Base-by-base conservation (phyloP, 1,140 invertebrate species). In the Drosophila melanica region DNA sequence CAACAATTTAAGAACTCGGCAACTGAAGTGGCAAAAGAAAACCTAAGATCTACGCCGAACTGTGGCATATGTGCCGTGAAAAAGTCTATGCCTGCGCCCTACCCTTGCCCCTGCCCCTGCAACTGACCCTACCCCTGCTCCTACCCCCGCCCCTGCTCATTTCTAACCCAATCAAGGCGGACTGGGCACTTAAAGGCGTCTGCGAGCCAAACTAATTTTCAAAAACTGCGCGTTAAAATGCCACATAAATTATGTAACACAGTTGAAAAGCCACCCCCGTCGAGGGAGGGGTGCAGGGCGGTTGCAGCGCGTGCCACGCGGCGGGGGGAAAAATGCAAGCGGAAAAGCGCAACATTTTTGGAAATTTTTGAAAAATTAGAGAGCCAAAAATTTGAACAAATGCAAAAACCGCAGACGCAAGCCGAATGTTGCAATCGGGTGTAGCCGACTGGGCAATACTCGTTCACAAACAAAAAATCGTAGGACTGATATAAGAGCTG, bases 171-270 rank as follows among this genome's bases (percentile, higher is more conserved):
- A 70, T 71, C 60, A 60, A 51, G 73, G 59, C 41, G 73, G 3
- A 3, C 48, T 58, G 53, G n/a, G 9, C 68, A 72, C 68, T 72
- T 72, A 59, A 57, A 57, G 45, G 55, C 55, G 37, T 74, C 64
- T 23, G 37, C 59, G 62, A 67, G 45, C 50, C 71, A 77, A 74
- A 79, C 69, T 44, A 79, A 79, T 87, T 87, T 81, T 77, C 41
- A 57, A 65, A 72, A 71, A 74, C 69, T 60, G 48, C 57, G 66
- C 82, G 84, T 77, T 89, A 82, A 87, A 87, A 68, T 87, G 82
- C 79, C 84, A 89, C 84, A 89, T 89, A 89, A 89, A 90, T 89
- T 89, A 89, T 84, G 41, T 70, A 72, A 51, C 57, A 58, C 12
- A 47, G 44, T 45, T 39, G 64, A 48, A 39, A 16, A 63, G 37